Percentiles rank a stretch among this genome's conserved stretches.
These are phyloP conservation scores for Polylopha cassiicola DNA, from an alignment of 2,888 invertebrate genomes.

Conservation along the genomic window DNA sequence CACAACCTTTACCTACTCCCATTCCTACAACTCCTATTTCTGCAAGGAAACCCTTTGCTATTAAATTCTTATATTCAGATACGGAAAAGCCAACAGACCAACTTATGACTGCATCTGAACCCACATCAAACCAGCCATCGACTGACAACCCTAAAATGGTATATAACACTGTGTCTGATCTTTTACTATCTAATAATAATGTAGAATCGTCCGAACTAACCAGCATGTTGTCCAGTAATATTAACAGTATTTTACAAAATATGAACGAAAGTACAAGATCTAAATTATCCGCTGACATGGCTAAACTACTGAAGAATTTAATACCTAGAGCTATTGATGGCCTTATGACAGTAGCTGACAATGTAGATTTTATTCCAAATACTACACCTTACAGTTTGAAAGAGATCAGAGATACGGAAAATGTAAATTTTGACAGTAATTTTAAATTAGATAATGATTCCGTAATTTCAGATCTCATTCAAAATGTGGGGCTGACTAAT, in stretches of 20 bases:
- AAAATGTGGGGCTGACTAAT: conserved; percentile 44
- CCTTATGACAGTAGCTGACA: conserved; percentile 49
- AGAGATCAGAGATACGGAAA: conserved; percentile 67
- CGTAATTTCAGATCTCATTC: conserved; percentile 45
- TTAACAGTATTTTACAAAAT: conserved; percentile 61
- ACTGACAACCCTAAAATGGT: conserved; percentile 69
- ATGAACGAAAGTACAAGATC: conserved; percentile 66
- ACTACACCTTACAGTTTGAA: conserved; percentile 73
- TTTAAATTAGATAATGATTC: conserved; percentile 28
- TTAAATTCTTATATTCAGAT: conserved; percentile 68
- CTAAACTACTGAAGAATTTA: conserved; percentile 68
- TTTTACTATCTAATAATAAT: conserved; percentile 66
- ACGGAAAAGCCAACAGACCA: conserved; percentile 64
- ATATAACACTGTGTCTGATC: conserved; percentile 71
- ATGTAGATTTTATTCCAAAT: conserved; percentile 52
- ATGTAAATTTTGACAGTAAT: conserved; percentile 44
- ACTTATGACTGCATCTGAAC: conserved; percentile 55
- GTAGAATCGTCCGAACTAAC: conserved; percentile 72
- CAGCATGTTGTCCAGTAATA: conserved; percentile 73
- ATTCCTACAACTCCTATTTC: conserved; percentile 59
- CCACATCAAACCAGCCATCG: conserved; percentile 54
- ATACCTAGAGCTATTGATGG: conserved; percentile 67
- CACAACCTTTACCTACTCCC: conserved; percentile 39
- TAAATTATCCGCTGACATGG: conserved; percentile 73
- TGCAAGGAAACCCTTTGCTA: conserved; percentile 71